Conservation (phyloP, 1,140 invertebrate species). For the Microplitis mediator region DNA sequence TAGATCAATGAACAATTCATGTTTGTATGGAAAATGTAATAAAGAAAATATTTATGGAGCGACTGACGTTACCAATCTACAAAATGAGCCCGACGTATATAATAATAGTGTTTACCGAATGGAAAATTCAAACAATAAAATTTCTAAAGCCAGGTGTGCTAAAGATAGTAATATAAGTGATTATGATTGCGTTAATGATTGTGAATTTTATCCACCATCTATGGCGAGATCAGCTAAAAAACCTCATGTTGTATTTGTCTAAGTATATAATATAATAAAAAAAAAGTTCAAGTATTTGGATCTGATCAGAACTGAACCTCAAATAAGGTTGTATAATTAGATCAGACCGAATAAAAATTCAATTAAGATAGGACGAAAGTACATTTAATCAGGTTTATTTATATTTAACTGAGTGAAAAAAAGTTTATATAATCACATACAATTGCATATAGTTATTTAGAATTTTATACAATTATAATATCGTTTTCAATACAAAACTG, state of each 20-base stretch:
- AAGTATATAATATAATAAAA: constrained; percentile 13
- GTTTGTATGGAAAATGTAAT: constrained; percentile 36
- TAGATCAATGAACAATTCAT: constrained; percentile 51
- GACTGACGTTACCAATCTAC: constrained; percentile 49
- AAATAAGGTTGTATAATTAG: too few relatives aligned
- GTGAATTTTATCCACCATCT: constrained; percentile 44
- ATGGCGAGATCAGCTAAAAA: constrained; percentile 40
- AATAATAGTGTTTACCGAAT: constrained; percentile 52
- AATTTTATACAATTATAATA: too few relatives aligned
- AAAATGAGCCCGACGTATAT: constrained; percentile 49
- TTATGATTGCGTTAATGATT: constrained; percentile 31
- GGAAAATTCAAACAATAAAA: constrained; percentile 31
- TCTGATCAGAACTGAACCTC: too few relatives aligned
- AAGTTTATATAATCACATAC: too few relatives aligned
- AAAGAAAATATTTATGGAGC: constrained; percentile 51
- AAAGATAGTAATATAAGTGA: not conserved
- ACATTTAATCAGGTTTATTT: too few relatives aligned
- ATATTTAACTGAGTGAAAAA: too few relatives aligned
- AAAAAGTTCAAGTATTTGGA: too few relatives aligned
- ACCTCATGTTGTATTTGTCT: constrained; percentile 59
- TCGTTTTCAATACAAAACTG: too few relatives aligned
- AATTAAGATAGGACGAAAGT: too few relatives aligned
- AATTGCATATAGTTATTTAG: too few relatives aligned
- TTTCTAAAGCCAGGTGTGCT: constrained; percentile 31
- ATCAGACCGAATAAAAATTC: too few relatives aligned